These are phyloP conservation scores for Podabrus alpinus DNA, from an alignment of 2,888 invertebrate genomes.

Conservation along the genomic window DNA sequence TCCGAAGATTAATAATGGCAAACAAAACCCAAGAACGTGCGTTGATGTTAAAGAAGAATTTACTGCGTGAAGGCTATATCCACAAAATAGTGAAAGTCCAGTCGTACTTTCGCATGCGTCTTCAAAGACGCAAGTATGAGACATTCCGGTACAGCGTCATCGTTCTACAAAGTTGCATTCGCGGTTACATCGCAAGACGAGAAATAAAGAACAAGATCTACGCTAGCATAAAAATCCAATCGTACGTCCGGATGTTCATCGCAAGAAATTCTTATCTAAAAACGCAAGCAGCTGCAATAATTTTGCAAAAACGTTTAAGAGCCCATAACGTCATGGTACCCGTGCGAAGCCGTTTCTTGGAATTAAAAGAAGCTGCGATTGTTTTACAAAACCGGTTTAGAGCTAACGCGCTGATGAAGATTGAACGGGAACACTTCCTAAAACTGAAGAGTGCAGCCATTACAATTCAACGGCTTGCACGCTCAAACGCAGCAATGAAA, in stretches of 20 bases:
- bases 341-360: constrained; percentile 45
- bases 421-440: constrained; percentile 38
- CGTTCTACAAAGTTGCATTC: constrained; percentile 38
- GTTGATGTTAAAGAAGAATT: constrained; percentile 50
- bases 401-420: constrained; percentile 48
- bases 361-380: constrained; percentile 40
- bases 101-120: constrained; percentile 55
- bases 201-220: constrained; percentile 32
- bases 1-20: constrained; percentile 52
- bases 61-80: constrained; percentile 53
- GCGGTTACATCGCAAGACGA: constrained; percentile 39
- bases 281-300: constrained; percentile 40
- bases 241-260: constrained; percentile 34
- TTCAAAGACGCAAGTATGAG: constrained; percentile 37
- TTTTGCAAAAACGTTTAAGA: constrained; percentile 55
- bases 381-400: constrained; percentile 47
- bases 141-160: constrained; percentile 31
- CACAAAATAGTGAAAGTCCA: constrained; percentile 59
- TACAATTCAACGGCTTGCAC: constrained; percentile 54
- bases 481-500: constrained; percentile 54
- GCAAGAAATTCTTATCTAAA: constrained; percentile 33
- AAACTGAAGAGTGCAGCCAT: constrained; percentile 40
- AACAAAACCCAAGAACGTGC: constrained; percentile 30
- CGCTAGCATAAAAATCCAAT: constrained; percentile 37
- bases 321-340: constrained; percentile 53